Conservation (phyloP, 1,140 invertebrate species). For the Bombus sibiricus region DNA sequence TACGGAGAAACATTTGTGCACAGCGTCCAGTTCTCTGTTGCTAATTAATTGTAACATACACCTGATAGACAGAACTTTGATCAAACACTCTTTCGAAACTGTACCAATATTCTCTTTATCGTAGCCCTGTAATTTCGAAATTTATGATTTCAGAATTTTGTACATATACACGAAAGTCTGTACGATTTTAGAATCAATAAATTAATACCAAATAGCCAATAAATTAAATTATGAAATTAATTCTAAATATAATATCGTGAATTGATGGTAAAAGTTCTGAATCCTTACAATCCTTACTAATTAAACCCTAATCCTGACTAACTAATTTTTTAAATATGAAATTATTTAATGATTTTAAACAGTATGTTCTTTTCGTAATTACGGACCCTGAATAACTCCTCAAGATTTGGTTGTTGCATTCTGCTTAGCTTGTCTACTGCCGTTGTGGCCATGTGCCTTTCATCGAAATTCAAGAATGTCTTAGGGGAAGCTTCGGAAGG, state of each 20-base stretch:
- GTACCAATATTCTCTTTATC: slow-evolving; percentile 86
- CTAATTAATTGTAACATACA: slow-evolving; percentile 85
- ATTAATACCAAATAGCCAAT: too few relatives aligned
- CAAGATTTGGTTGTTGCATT: slow-evolving; percentile 84
- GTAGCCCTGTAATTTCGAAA: slow-evolving; percentile 83
- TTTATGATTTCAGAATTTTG: not conserved
- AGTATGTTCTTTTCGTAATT: not conserved
- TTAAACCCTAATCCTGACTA: too few relatives aligned
- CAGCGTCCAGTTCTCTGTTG: slow-evolving; percentile 84
- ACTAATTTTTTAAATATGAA: not conserved
- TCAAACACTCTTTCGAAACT: slow-evolving; percentile 84
- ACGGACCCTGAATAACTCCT: slow-evolving; percentile 84
- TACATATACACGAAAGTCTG: too few relatives aligned
- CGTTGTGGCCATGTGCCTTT: slow-evolving; percentile 83
- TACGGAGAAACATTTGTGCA: slow-evolving; percentile 87
- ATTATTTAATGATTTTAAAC: not conserved
- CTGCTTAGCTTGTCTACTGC: slow-evolving; percentile 85
- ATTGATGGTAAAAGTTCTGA: not conserved
- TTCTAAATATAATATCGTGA: not conserved
- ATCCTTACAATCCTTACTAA: not conserved
- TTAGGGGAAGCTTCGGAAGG: slow-evolving; percentile 84
- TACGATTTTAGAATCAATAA: too few relatives aligned
- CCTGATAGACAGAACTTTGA: slow-evolving; percentile 85
- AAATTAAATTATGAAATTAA: too few relatives aligned
- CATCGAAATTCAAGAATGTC: slow-evolving; percentile 88